Percentiles rank a stretch among this genome's conserved stretches.
These are phyloP conservation scores for Falco naumanni DNA, from an alignment of 2,797 vertebrate genomes.

Conservation along the genomic window DNA sequence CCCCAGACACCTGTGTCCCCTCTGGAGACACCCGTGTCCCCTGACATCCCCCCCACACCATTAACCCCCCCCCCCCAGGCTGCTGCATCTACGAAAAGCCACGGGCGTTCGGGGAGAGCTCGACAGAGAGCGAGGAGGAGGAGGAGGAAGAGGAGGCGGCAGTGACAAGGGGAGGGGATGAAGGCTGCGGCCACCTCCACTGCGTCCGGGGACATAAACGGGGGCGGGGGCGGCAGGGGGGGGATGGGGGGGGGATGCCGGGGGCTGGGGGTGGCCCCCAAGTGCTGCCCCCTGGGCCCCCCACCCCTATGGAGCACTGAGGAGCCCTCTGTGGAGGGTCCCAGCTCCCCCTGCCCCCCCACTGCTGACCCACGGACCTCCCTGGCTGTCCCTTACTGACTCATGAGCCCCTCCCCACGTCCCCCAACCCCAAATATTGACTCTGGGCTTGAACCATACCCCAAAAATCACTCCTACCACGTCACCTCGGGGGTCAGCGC, in stretches of 20 bases:
- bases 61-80: conserved; percentile 74
- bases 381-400: too few relatives aligned
- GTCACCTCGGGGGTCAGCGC: not conserved
- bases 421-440: not conserved
- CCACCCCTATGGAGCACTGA: conserved; percentile 17
- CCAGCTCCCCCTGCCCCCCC: too few relatives aligned
- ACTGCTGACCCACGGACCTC: too few relatives aligned
- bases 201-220: conserved; percentile 90
- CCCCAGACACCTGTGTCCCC: too few relatives aligned
- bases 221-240: conserved; percentile 36
- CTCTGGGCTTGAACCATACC: too few relatives aligned
- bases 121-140: conserved; percentile 86
- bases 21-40: not conserved
- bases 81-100: conserved; percentile 96
- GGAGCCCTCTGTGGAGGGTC: not conserved
- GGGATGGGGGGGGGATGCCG: not conserved
- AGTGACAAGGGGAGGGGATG: conserved; percentile 50
- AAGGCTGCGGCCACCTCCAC: conserved; percentile 90
- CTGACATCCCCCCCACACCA: not conserved
- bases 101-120: conserved; percentile 90
- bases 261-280: not conserved
- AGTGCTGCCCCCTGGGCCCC: conserved; percentile 1
- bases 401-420: not conserved
- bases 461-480: too few relatives aligned
- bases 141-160: conserved; percentile 79